These are phyloP conservation scores for Rhingia rostrata DNA, from an alignment of 2,888 invertebrate species.

Conservation along the genomic window DNA sequence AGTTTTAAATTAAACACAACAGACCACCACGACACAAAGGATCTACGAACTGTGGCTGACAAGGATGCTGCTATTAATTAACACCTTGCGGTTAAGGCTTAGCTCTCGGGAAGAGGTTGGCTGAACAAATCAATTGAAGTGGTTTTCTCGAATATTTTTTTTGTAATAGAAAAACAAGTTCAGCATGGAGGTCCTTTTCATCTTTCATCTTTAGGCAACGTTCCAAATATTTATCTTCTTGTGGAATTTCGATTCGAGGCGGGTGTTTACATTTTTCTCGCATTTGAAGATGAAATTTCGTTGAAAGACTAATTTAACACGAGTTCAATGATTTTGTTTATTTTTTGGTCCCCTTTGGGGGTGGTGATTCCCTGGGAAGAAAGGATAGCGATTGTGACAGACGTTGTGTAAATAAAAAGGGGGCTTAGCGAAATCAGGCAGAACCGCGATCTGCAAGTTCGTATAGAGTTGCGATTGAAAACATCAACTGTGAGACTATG, in stretches of 20 bases:
- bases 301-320: slow-evolving; percentile 9
- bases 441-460: too few relatives aligned
- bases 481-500: too few relatives aligned
- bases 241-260: neutral
- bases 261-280: neutral
- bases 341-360: slow-evolving; percentile 7
- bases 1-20: slow-evolving; percentile 28
- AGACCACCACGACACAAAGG: neutral
- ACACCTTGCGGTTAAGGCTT: slow-evolving; percentile 1
- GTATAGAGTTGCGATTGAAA: too few relatives aligned
- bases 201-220: slow-evolving; percentile 17
- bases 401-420: neutral
- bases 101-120: neutral
- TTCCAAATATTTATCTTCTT: slow-evolving; percentile 25
- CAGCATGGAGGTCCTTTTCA: neutral
- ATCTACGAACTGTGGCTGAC: slow-evolving; percentile 5
- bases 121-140: slow-evolving; percentile 10
- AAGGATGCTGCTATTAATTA: slow-evolving; percentile 1
- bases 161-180: neutral
- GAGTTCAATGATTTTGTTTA: slow-evolving; percentile 19
- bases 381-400: neutral
- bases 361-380: slow-evolving; percentile 1
- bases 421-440: too few relatives aligned
- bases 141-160: neutral
- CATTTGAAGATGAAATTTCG: slow-evolving; percentile 3